Base-by-base conservation (phyloP, 1,140 invertebrate genomes). In the Tetraneura akinire region DNA sequence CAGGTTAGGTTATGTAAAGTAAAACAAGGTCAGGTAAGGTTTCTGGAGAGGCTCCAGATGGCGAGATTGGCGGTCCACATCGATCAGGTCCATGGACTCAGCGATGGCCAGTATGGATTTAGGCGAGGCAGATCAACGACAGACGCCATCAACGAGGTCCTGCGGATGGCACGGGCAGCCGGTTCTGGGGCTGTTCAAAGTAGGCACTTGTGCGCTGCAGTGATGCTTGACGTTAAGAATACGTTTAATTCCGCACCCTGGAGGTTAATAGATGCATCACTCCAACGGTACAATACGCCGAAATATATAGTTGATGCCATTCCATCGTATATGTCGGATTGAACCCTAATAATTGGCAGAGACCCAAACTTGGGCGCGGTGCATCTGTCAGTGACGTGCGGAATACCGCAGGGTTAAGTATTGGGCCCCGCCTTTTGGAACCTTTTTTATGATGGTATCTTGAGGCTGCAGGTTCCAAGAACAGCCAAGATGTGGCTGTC, bases 221-320 rank as follows among this genome's bases (percentile, higher is more conserved):
- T 81, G 0, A 23, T 49, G 1, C 14, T 81, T 0, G 68, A 70
- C n/a, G 53, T 81, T 0, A 47, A 42, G n/a, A 81, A 80, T 21
- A 60, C 60, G 1, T 80, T 80, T 42, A 80, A 71, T 9, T 21
- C 64, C 0, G 68, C 37, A 0, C 64, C 64, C 0, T 73, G 80
- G 80, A 6, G 6, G 0, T 8, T n/a, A 0, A 81, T 81, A 3
- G 47, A 68, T 8, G 18, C 26, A 10, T 37, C 42, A 0, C 6
- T 81, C 0, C 14, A n/a, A 11, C 21, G 3, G 6, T 23, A 0
- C 2, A 47, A n/a, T 0, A 37, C 42, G 3, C 80, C 80, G 0
- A 0, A 55, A 0, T 81, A 81, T 13, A 3, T 71, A 0, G 49
- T 57, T 0, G 1, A 1, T 9, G 42, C 73, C 1, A 0, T 81